Evolutionary conservation across 2,888 invertebrate species (phyloP).

Genomic region (Desoria tigrina): DNA sequence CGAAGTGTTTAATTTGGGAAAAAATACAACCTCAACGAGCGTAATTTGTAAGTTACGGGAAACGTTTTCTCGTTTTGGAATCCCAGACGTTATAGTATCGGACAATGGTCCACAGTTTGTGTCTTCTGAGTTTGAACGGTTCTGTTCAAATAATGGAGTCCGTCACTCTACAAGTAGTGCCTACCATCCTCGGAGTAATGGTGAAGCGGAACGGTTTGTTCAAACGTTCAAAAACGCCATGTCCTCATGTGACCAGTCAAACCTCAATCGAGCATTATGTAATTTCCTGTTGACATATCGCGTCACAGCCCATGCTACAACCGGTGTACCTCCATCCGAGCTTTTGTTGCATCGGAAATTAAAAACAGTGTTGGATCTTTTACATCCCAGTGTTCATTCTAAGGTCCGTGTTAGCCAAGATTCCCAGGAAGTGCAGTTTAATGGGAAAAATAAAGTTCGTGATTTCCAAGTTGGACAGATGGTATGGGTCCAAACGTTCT

Average conservation of each 20-base stretch:
- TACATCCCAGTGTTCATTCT: slow-evolving; percentile 3
- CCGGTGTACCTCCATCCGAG: slow-evolving; percentile 16
- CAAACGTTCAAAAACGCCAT: slow-evolving; percentile 6
- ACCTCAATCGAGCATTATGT: slow-evolving; percentile 5
- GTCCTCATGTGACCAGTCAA: not conserved
- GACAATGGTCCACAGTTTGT: too few species aligned
- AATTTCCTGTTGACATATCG: slow-evolving; percentile 10
- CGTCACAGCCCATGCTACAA: slow-evolving; percentile 19
- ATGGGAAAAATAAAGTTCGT: not conserved
- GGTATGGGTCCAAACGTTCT: slow-evolving; percentile 21
- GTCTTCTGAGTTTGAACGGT: slow-evolving; percentile 22
- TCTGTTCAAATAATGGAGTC: slow-evolving; percentile 22
- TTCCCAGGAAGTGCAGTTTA: not conserved
- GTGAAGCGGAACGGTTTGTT: slow-evolving; percentile 28
- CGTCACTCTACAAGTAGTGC: too few species aligned
- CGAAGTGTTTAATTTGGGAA: not conserved
- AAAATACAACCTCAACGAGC: slow-evolving; percentile 10
- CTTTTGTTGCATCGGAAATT: slow-evolving; percentile 15
- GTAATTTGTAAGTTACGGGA: slow-evolving; percentile 15
- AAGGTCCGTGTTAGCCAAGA: slow-evolving; percentile 12
- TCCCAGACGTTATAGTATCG: too few species aligned
- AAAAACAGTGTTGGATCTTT: slow-evolving; percentile 16
- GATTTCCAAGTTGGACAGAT: slow-evolving; percentile 11
- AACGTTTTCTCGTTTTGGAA: slow-evolving; percentile 22
- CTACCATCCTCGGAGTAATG: slow-evolving; percentile 28